Base-by-base conservation (phyloP, 2,888 invertebrate species). In the Campoletis raptor region DNA sequence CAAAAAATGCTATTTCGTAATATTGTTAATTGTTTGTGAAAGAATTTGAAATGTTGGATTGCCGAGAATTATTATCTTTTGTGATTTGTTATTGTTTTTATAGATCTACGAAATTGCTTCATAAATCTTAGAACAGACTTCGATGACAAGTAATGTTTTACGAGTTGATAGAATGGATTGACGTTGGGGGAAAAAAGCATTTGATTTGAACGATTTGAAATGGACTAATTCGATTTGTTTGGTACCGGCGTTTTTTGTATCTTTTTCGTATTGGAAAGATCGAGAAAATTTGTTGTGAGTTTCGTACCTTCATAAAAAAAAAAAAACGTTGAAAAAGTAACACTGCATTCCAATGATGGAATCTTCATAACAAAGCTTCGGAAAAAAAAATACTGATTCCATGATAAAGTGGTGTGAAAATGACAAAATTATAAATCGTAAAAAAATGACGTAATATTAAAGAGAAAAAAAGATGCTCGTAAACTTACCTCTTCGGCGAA, bases 401-500 rank as follows among this genome's bases (percentile, higher is more conserved):
- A 21, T 21, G 21, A 54, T 6, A 54, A 54, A 54, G 21, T 54
- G 21, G n/a, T n/a, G n/a, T 21, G 54, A n/a, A 21, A 54, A 54
- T 21, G 54, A 21, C 2, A 6, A 8, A 8, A 18, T n/a, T 61
- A 15, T 15, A 61, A 30, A 24, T 24, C 57, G 57, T 15, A 12
- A 61, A 57, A 61, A 61, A 24, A 57, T 57, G 57, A 61, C 30
- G 57, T 61, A 61, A 61, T 61, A 12, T 6, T 12, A 42, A 30
- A 30, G 12, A 37, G 61, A 24, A 36, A 9, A 48, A 42, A 67
- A 30, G 30, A 52, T 69, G 18, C 48, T 52, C 66, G 72, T 36
- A n/a, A 52, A 90, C 94, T 95, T 95, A 97, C 97, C 96, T 97
- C 97, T 95, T 97, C 97, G 92, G 97, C 97, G 94, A 97, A 97